phyloP scores from a whole-genome alignment of 2,888 invertebrate genomes.

The Frankliniella fusca region DNA sequence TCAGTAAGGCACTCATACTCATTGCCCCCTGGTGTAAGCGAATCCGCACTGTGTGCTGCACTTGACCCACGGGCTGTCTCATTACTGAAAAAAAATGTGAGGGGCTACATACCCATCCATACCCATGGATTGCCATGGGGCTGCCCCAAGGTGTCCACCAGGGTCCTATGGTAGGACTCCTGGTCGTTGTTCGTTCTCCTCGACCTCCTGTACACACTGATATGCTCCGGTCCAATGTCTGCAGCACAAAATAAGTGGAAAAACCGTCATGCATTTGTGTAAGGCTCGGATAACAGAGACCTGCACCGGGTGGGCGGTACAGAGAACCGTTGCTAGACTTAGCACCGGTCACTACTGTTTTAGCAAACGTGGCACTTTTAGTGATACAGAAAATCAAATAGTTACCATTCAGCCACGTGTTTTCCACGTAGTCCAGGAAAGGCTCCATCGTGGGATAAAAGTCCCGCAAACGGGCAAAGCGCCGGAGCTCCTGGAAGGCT shows the following conservation, averaged over 20 bases:
- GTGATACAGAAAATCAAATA: neutral
- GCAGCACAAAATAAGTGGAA: neutral
- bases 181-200: neutral
- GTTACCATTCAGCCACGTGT: neutral
- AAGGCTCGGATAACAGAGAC: no score
- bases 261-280: no score
- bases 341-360: no score
- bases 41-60: neutral
- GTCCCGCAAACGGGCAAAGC: neutral
- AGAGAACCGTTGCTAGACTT: no score
- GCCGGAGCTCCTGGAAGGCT: neutral
- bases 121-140: neutral
- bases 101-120: neutral
- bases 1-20: no score
- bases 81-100: neutral
- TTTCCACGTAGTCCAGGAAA: neutral
- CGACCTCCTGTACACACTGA: neutral
- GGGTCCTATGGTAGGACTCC: neutral
- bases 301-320: no score
- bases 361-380: no score
- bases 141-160: neutral
- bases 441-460: neutral
- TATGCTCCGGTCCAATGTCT: neutral
- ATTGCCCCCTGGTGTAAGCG: neutral
- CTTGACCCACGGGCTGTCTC: neutral